These are phyloP conservation scores for Neoarius graeffei DNA, from an alignment of 2,113 vertebrate species.

Conservation along the genomic window DNA sequence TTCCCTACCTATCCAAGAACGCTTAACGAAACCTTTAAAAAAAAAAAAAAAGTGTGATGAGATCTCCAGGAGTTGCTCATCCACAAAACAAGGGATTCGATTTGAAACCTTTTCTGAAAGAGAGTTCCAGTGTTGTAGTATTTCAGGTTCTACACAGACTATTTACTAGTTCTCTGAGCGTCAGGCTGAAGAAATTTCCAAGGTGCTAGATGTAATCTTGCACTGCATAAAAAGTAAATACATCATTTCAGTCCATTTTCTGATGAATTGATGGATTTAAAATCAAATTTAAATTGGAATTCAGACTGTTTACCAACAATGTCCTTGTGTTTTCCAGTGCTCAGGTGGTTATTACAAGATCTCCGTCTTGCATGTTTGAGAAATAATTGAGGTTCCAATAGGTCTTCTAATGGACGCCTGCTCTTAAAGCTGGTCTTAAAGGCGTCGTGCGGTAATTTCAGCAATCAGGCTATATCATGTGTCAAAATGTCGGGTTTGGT, in stretches of 20 bases:
- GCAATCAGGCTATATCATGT: no score
- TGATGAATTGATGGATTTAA: background rate
- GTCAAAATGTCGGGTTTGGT: no score
- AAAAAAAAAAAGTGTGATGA: no score
- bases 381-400: constrained; percentile 14
- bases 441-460: no score
- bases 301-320: background rate
- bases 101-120: background rate
- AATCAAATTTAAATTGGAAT: background rate
- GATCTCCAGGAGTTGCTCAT: background rate
- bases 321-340: background rate
- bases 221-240: no score
- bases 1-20: no score
- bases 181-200: no score
- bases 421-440: constrained; percentile 43
- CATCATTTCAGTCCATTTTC: background rate
- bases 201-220: no score
- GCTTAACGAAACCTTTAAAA: no score
- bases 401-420: constrained; percentile 23
- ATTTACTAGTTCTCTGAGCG: background rate
- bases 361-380: background rate
- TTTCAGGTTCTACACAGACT: background rate
- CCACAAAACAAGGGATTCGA: background rate
- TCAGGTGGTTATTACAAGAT: background rate
- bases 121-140: background rate